A percentile compares a stretch with the other conserved stretches of the same genome.
Conservation (phyloP, 2,888 invertebrate species). For the Drosophila basisetae region DNA sequence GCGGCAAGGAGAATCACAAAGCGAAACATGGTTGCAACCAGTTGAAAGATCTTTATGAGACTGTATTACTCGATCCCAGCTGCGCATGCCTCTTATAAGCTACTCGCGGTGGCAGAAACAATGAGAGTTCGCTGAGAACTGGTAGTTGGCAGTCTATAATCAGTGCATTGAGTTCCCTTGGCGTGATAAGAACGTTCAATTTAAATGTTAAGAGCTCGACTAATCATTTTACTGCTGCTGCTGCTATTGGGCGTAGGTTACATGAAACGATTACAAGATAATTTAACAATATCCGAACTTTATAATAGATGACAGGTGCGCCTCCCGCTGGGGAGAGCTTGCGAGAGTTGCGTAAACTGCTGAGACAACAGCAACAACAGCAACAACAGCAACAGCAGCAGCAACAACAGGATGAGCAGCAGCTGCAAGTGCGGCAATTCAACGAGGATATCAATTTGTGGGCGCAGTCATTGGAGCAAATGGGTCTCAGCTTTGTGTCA, state of each 20-base stretch:
- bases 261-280: constrained; percentile 1
- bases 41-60: constrained; percentile 6
- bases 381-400: constrained; percentile 27
- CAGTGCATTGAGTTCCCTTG: constrained; percentile 40
- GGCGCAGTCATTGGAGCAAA: constrained; percentile 37
- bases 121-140: constrained; percentile 23
- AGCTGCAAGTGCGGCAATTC: constrained; percentile 25
- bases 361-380: constrained; percentile 36
- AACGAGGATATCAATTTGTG: constrained; percentile 46
- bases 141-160: constrained; percentile 46
- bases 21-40: constrained; percentile 38
- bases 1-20: constrained; percentile 33
- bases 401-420: constrained; percentile 27
- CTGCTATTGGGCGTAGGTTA: constrained; percentile 42
- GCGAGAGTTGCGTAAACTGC: constrained; percentile 47
- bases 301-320: constrained; percentile 33
- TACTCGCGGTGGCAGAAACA: constrained; percentile 18
- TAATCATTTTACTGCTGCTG: constrained; percentile 15
- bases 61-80: constrained; percentile 1
- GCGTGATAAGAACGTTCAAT: constrained; percentile 60
- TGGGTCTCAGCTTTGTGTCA: constrained; percentile 27
- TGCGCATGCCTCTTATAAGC: constrained; percentile 35
- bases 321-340: constrained; percentile 34
- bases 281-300: constrained; percentile 3
- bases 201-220: constrained; percentile 27